Conservation (phyloP, 2,888 invertebrate species). For the Tachina grossa region DNA sequence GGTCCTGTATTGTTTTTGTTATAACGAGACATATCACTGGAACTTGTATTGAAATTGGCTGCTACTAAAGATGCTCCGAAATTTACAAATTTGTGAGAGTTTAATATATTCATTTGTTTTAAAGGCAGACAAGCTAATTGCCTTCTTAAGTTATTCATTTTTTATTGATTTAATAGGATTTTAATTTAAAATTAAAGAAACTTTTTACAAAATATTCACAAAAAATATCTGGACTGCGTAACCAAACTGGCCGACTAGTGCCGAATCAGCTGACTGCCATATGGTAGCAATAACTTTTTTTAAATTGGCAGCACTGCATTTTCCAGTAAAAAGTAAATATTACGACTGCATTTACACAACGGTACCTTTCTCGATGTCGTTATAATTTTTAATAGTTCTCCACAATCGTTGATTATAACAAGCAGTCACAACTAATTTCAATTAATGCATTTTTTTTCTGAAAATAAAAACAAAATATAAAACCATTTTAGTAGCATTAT, state of each 20-base stretch:
- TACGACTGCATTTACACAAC: too few relatives aligned
- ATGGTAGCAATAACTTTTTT: neutral
- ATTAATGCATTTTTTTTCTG: too few relatives aligned
- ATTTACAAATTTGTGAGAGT: conserved; percentile 38
- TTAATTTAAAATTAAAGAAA: conserved; percentile 30
- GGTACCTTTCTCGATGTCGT: too few relatives aligned
- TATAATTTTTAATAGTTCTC: too few relatives aligned
- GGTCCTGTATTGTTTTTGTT: conserved; percentile 82
- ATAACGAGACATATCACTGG: conserved; percentile 75
- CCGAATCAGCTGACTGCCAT: conserved; percentile 26
- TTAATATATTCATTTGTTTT: conserved; percentile 26
- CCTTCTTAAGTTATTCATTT: conserved; percentile 68
- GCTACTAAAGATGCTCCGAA: conserved; percentile 4
- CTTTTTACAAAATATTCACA: neutral
- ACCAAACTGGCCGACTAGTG: conserved; percentile 46
- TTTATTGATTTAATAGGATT: conserved; percentile 27
- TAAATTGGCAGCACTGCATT: conserved; percentile 20
- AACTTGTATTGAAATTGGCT: conserved; percentile 77
- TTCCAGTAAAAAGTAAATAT: too few relatives aligned
- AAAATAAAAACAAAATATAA: too few relatives aligned
- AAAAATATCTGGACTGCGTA: conserved; percentile 44
- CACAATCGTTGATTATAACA: too few relatives aligned
- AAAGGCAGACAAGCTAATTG: conserved; percentile 61
- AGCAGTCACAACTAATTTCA: too few relatives aligned
- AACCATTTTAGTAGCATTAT: too few relatives aligned